Evolutionary conservation across 2,888 invertebrate species (phyloP), one percentile per base, ranked within the genome.

Genomic region (Lepidochrysops patricia): DNA sequence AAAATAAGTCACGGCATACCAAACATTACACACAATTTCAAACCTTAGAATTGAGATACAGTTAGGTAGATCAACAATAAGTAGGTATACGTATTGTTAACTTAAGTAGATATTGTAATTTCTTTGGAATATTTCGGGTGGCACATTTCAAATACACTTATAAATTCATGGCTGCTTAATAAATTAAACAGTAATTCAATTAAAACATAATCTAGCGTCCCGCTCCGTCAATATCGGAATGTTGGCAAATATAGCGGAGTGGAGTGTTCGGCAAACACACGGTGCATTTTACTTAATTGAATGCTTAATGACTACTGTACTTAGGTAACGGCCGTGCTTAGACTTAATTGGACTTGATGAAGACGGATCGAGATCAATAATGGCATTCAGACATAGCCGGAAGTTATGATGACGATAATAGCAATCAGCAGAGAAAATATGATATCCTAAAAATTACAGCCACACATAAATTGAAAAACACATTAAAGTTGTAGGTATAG

Each of bases 231-330:
- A 50, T 50, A 58, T 58, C 32, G 58, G 34, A 58, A 58, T 74
- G 73, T 74, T 60, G 64, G 71, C 78, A 79, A 82, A 82, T 75
- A 80, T 69, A 58, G 68, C 52, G 27, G 70, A 62, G 68, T 63
- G 67, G 74, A 83, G 82, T 81, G 83, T 78, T 76, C 64, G 48
- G 75, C 76, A 83, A 82, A 83, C 80, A 81, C 60, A 64, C 68
- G 70, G 74, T 80, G 80, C 80, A 81, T 79, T 82, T 82, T 77
- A 80, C 80, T 79, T 82, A 81, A 82, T 82, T 81, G 82, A 81
- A 82, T 81, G 77, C 80, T 74, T 82, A 82, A 82, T 82, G 82
- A 79, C 73, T 74, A 68, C 27, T 52, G 13, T 27, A 27, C 52
- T 52, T 54, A 15, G 19, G 32, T 29, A 29, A 32, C 54, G 29